Percentiles rank a stretch among this genome's conserved stretches.
phyloP scores from a whole-genome alignment of 2,888 invertebrate species.

The Hartigia nigra region DNA sequence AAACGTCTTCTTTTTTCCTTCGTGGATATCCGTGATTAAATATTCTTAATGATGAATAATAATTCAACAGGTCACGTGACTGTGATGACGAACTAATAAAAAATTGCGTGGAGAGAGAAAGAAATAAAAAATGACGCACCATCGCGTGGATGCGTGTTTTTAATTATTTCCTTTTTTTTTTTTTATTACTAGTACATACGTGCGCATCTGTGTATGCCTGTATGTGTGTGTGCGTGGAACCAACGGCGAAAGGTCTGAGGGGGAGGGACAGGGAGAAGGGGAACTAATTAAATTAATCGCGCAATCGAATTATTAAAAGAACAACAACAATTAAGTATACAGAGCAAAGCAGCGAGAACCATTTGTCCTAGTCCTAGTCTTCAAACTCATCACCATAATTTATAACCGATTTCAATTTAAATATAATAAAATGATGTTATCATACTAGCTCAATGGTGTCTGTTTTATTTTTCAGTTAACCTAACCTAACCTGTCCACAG shows the following conservation, averaged over 20 bases:
- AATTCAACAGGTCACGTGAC: not conserved
- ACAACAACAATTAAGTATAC: slow-evolving; percentile 12
- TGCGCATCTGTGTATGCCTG: not conserved
- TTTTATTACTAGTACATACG: not conserved
- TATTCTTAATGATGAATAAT: not conserved
- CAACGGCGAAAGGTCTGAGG: not conserved
- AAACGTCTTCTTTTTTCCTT: not conserved
- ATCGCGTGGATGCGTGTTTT: not conserved
- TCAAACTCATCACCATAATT: slow-evolving; percentile 52
- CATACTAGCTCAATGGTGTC: slow-evolving; percentile 29
- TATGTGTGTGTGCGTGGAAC: not conserved
- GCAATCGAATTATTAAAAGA: not conserved
- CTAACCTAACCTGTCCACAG: not conserved
- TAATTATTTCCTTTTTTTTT: not conserved
- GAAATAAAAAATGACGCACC: not conserved
- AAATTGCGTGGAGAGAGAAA: not conserved
- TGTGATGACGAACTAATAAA: not conserved
- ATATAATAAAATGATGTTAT: slow-evolving; percentile 52
- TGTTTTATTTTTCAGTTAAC: not conserved
- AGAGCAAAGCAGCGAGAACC: slow-evolving; percentile 44
- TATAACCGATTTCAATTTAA: slow-evolving; percentile 51
- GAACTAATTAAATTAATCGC: not conserved
- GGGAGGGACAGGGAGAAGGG: not conserved
- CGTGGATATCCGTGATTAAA: not conserved
- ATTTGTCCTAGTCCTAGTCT: slow-evolving; percentile 54